Percentiles rank a stretch among this genome's conserved stretches.
Conservation (phyloP, 2,797 vertebrate genomes). For the Anas georgica region DNA sequence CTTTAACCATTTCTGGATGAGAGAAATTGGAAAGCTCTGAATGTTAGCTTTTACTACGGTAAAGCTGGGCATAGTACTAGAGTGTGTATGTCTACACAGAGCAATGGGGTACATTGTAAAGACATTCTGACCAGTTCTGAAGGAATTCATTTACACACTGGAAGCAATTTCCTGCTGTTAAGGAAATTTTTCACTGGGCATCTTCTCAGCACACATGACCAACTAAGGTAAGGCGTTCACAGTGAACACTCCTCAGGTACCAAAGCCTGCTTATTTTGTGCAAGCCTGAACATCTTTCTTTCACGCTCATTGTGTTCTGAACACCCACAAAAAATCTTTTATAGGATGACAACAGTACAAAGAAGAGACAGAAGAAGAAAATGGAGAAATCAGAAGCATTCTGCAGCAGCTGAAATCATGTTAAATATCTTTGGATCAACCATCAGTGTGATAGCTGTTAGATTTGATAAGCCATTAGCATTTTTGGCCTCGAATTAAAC, state of each 20-base stretch:
- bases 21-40: not conserved
- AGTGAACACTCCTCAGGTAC: not conserved
- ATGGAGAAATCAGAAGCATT: not conserved
- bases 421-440: not conserved
- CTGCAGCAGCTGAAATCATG: not conserved
- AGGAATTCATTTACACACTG: not conserved
- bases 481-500: not conserved
- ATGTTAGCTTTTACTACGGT: not conserved
- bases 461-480: not conserved
- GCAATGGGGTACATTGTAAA: not conserved
- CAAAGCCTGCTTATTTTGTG: not conserved
- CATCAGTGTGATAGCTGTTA: not conserved
- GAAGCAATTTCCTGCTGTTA: not conserved
- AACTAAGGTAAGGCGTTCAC: not conserved
- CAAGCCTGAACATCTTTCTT: not conserved
- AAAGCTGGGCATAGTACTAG: not conserved
- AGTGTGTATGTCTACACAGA: not conserved
- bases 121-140: not conserved
- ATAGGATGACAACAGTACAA: not conserved
- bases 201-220: not conserved
- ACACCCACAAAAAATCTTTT: not conserved
- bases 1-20: not conserved
- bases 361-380: not conserved
- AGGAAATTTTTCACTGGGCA: not conserved
- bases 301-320: not conserved